These are phyloP conservation scores for Resseliella maxima DNA, from an alignment of 2,888 invertebrate genomes.

Conservation along the genomic window DNA sequence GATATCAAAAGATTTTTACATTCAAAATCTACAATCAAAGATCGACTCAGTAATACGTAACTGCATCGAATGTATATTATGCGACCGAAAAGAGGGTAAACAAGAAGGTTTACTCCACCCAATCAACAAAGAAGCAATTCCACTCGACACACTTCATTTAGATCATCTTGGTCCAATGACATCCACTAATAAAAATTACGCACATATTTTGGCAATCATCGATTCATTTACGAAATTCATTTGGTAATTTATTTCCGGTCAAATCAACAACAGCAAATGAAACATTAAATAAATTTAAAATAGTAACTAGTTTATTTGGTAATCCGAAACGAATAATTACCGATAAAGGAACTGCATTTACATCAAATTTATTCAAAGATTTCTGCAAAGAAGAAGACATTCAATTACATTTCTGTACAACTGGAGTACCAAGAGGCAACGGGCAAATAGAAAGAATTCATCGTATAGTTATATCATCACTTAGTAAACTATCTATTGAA, in stretches of 20 bases:
- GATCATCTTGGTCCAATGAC: conserved; percentile 64
- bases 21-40: background rate
- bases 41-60: background rate
- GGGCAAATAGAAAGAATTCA: conserved; percentile 64
- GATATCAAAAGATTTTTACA: background rate
- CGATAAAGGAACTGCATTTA: conserved; percentile 64
- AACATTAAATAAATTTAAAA: conserved; percentile 61
- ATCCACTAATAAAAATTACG: no score
- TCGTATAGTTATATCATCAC: conserved; percentile 62
- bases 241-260: conserved; percentile 62
- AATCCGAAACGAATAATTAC: no score
- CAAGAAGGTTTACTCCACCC: no score
- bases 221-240: conserved; percentile 64
- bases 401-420: conserved; percentile 61
- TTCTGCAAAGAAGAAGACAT: conserved; percentile 63
- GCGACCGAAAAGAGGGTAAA: background rate
- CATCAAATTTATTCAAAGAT: conserved; percentile 62
- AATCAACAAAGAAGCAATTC: no score
- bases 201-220: conserved; percentile 60
- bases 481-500: conserved; percentile 63
- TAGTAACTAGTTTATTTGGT: conserved; percentile 63
- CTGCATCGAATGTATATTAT: background rate
- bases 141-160: conserved; percentile 62
- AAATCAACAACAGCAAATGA: conserved; percentile 62
- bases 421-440: conserved; percentile 63